These are phyloP conservation scores for Phalera bucephala DNA, from an alignment of 2,888 invertebrate species.

Conservation along the genomic window DNA sequence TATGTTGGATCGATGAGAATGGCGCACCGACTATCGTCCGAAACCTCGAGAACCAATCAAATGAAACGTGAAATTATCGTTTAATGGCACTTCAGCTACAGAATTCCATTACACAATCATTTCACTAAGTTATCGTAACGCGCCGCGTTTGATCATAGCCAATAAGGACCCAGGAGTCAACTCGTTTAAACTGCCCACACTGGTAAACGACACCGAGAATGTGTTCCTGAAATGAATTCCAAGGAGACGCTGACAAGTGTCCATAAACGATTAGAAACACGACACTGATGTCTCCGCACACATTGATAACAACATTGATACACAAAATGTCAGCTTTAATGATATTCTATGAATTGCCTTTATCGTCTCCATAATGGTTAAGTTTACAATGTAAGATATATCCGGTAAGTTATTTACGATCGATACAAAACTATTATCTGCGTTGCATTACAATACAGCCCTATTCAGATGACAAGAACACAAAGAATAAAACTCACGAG, in stretches of 20 bases:
- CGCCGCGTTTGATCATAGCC: too few species aligned
- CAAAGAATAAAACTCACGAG: constrained; percentile 21
- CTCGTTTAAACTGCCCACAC: constrained; percentile 14
- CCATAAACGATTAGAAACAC: not conserved
- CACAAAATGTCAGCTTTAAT: not conserved
- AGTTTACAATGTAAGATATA: not conserved
- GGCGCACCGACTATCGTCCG: constrained; percentile 25
- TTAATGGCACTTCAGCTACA: too few species aligned
- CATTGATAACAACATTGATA: not conserved
- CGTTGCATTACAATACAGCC: constrained; percentile 16
- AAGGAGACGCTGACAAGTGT: constrained; percentile 21
- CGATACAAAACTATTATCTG: constrained; percentile 9
- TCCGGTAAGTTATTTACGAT: too few species aligned
- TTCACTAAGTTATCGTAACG: too few species aligned
- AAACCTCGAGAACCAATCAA: too few species aligned
- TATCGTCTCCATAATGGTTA: not conserved
- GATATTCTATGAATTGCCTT: not conserved
- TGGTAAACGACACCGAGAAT: constrained; percentile 24
- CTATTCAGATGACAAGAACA: constrained; percentile 17
- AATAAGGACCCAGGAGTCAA: constrained; percentile 28
- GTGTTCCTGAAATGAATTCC: constrained; percentile 28
- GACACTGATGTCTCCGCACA: not conserved
- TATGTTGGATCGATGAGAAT: constrained; percentile 57
- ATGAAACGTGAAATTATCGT: too few species aligned
- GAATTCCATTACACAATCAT: too few species aligned